Percentiles rank a stretch among this genome's conserved stretches.
Evolutionary conservation across 2,888 invertebrate species (phyloP).

Genomic region (Nycteola revayana): DNA sequence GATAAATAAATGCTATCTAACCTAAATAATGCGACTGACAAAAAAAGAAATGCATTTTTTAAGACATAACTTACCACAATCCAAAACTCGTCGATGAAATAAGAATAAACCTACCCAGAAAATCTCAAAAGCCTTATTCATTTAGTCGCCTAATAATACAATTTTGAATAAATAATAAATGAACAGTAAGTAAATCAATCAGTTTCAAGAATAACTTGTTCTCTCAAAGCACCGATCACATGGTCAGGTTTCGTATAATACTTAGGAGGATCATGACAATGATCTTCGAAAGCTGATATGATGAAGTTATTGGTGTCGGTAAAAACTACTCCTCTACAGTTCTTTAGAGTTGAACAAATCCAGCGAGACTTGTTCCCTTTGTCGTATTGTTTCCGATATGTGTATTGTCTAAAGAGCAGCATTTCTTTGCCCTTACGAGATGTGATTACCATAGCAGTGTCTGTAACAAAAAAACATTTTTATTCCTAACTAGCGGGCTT

Average conservation of each 20-base stretch:
- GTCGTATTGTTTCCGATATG: slow-evolving; percentile 65
- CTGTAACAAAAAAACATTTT: slow-evolving; percentile 38
- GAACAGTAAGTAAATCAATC: slow-evolving; percentile 30
- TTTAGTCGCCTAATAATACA: too few species aligned
- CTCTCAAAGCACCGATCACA: slow-evolving; percentile 56
- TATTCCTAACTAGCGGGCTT: too few species aligned
- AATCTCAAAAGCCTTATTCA: too few species aligned
- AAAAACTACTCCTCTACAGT: slow-evolving; percentile 63
- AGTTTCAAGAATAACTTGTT: slow-evolving; percentile 46
- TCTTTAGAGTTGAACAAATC: slow-evolving; percentile 70
- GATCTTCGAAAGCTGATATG: slow-evolving; percentile 53
- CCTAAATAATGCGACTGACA: too few species aligned
- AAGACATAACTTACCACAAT: too few species aligned
- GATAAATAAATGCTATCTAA: too few species aligned
- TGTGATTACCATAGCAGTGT: slow-evolving; percentile 60
- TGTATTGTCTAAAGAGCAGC: slow-evolving; percentile 61
- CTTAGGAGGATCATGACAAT: slow-evolving; percentile 66
- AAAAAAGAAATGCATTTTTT: too few species aligned
- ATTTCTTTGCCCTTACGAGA: slow-evolving; percentile 73
- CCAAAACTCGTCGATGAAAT: too few species aligned
- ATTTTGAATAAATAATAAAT: too few species aligned
- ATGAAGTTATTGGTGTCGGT: slow-evolving; percentile 56
- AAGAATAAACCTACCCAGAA: too few species aligned
- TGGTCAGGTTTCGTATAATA: slow-evolving; percentile 65
- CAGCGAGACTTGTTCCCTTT: slow-evolving; percentile 52